Evolutionary conservation across 2,797 vertebrate species (phyloP), one percentile per base, ranked within the genome.

Genomic region (Jordanella pulchra): DNA sequence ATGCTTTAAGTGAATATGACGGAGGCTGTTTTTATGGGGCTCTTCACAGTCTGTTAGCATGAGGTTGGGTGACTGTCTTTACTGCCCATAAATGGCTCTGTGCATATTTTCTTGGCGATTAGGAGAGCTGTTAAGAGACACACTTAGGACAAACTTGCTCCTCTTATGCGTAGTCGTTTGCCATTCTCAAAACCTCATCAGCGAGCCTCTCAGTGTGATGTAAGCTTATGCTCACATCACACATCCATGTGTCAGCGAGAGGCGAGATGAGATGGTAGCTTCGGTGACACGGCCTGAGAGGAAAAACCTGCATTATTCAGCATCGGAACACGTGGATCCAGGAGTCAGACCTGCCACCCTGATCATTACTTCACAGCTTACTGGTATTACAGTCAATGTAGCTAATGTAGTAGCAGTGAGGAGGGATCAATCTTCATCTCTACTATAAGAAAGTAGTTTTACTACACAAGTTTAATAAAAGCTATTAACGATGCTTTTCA

Each of bases 231-330:
- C 72, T 84, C 69, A 73, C 71, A 81, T 84, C 87, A 86, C 87
- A 86, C 87, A 89, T 87, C 89, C 85, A 90, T 77, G 86, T 88
- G 88, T 87, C 84, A 66, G 70, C 71, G 86, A 89, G 91, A 89
- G 84, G 88, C 83, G 84, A 91, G 86, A 87, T 81, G 87, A 89
- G 87, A 88, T 86, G 84, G 81, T 80, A 86, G 92, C 90, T 91
- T 91, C 84, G 86, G 69, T 89, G 90, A 88, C 84, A 81, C 78
- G 72, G 75, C 82, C 82, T 76, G 60, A 87, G 85, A 92, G 92
- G 89, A 93, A 90, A 92, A 91, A 87, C 78, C 89, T 94, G 87
- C 92, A 94, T 94, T 92, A 93, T 94, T 94, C 86, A 94, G 89
- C 65, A 79, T 80, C 61, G 85, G 73, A 91, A 89, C 89, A 90